A percentile compares a stretch with the other conserved stretches of the same genome.
These are phyloP conservation scores for Sarcophaga bullata DNA, from an alignment of 1,140 invertebrate species.

Conservation along the genomic window DNA sequence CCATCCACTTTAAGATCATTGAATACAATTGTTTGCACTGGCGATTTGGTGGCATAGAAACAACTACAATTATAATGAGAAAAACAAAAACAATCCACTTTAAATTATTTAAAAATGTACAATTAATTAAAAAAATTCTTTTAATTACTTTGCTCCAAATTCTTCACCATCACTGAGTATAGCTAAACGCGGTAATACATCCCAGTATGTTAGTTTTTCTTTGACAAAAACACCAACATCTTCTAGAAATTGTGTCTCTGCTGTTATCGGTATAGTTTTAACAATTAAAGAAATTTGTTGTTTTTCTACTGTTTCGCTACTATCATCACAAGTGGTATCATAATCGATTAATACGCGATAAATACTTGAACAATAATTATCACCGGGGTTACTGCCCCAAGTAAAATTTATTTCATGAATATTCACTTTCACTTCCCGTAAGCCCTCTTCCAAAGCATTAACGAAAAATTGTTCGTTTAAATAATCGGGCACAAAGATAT, in stretches of 20 bases:
- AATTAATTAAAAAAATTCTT: neutral
- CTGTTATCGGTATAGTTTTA: slow-evolving; percentile 58
- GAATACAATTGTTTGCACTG: slow-evolving; percentile 61
- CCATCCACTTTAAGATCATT: slow-evolving; percentile 57
- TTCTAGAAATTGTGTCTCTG: slow-evolving; percentile 56
- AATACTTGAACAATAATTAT: slow-evolving; percentile 62
- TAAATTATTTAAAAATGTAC: neutral
- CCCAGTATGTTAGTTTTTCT: slow-evolving; percentile 59
- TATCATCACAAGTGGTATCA: neutral
- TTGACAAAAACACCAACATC: slow-evolving; percentile 59
- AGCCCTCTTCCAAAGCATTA: slow-evolving; percentile 56
- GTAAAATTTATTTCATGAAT: slow-evolving; percentile 55
- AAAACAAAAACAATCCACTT: neutral
- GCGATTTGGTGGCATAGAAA: slow-evolving; percentile 64
- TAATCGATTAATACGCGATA: slow-evolving; percentile 55
- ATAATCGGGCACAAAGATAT: slow-evolving; percentile 55
- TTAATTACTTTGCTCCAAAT: slow-evolving; percentile 57
- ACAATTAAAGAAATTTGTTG: slow-evolving; percentile 57
- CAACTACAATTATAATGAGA: slow-evolving; percentile 56
- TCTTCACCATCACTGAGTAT: slow-evolving; percentile 50
- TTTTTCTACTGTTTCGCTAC: slow-evolving; percentile 41
- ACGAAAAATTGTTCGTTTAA: slow-evolving; percentile 55
- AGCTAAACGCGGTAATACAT: slow-evolving; percentile 55
- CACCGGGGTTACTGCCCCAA: slow-evolving; percentile 61
- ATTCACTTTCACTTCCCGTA: slow-evolving; percentile 51